A percentile compares a stretch with the other conserved stretches of the same genome.
Conservation (phyloP, 2,113 vertebrate species). For the Bos indicus region DNA sequence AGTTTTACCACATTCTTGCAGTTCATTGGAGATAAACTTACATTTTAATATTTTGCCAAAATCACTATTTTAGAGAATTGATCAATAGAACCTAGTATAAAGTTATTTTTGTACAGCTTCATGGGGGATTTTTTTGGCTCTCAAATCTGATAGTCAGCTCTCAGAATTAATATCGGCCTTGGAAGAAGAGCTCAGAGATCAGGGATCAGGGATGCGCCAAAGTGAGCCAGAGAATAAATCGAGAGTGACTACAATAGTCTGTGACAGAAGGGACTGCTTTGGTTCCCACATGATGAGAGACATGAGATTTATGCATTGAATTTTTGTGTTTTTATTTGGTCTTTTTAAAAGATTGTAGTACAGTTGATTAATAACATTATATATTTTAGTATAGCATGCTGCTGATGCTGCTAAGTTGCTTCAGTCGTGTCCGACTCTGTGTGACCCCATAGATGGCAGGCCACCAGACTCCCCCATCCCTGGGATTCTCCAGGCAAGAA, state of each 20-base stretch:
- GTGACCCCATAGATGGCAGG: rapidly evolving
- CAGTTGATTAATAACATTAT: not conserved
- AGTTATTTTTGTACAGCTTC: not conserved
- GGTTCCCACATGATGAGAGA: not conserved
- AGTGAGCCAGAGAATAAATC: not conserved
- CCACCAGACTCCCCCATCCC: no score
- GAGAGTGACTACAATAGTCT: not conserved
- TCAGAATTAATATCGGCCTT: not conserved
- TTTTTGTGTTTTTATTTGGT: not conserved
- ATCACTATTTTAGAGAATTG: not conserved
- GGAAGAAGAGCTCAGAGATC: not conserved
- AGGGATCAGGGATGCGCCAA: not conserved
- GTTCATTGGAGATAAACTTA: not conserved
- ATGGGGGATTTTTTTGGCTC: not conserved
- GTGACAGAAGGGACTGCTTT: not conserved
- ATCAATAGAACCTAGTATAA: not conserved
- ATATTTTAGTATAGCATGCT: not conserved
- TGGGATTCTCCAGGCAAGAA: no score
- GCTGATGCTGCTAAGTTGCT: rapidly evolving
- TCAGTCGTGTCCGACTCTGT: no score
- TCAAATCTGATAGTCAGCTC: not conserved
- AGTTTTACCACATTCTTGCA: not conserved
- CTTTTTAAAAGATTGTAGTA: not conserved
- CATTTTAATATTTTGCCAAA: not conserved
- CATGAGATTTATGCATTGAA: not conserved